A percentile compares a stretch with the other conserved stretches of the same genome.
phyloP scores from a whole-genome alignment of 2,113 vertebrate genomes.

The Symphodus melops region DNA sequence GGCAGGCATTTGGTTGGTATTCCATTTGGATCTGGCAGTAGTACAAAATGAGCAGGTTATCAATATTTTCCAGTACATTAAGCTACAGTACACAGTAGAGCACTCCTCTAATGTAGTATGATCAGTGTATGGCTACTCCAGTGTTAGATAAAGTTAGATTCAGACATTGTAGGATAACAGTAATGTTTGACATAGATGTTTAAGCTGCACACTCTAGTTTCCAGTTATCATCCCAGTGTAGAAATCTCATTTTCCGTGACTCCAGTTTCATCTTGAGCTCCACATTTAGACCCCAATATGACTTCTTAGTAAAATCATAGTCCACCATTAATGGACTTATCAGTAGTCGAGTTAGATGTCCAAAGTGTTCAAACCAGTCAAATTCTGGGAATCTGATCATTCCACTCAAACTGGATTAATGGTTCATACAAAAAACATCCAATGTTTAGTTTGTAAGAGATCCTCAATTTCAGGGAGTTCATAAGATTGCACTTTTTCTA shows the following conservation, averaged over 20 bases:
- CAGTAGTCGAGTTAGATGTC: constrained; percentile 23
- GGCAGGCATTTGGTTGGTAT: constrained; percentile 66
- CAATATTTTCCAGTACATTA: constrained; percentile 65
- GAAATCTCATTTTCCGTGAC: constrained; percentile 51
- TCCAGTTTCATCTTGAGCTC: constrained; percentile 22
- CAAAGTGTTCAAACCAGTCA: constrained; percentile 31
- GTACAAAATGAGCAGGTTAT: constrained; percentile 67
- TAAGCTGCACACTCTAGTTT: constrained; percentile 51
- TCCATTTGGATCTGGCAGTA: constrained; percentile 65
- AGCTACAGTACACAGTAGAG: constrained; percentile 65
- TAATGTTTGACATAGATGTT: constrained; percentile 63
- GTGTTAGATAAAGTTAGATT: constrained; percentile 67
- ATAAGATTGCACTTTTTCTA: constrained; percentile 61
- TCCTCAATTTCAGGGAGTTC: constrained; percentile 47
- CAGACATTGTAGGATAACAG: constrained; percentile 54
- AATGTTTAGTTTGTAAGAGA: constrained; percentile 68
- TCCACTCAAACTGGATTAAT: constrained; percentile 49
- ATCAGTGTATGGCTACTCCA: constrained; percentile 75
- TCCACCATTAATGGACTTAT: constrained; percentile 17
- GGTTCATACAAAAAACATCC: constrained; percentile 50
- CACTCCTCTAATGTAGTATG: constrained; percentile 58
- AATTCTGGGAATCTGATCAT: constrained; percentile 44
- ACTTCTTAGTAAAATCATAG: constrained; percentile 22
- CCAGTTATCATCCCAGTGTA: constrained; percentile 59
- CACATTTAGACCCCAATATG: constrained; percentile 11